A percentile compares a stretch with the other conserved stretches of the same genome.
These are phyloP conservation scores for Carterocephalus palaemon DNA, from an alignment of 2,888 invertebrate genomes.

Conservation along the genomic window DNA sequence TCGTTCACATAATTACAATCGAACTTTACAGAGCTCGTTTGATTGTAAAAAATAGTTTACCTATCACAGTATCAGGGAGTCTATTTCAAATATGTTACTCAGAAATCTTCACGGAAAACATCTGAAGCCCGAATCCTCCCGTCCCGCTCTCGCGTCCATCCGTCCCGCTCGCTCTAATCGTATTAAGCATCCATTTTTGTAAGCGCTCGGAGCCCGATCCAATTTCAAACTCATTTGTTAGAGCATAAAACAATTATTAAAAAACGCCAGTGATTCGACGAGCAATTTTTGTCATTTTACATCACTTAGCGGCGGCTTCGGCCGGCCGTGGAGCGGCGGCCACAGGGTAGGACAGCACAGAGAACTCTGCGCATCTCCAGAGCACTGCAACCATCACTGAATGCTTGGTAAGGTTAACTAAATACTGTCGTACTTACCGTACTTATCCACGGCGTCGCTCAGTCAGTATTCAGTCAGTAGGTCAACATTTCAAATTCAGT, in stretches of 20 bases:
- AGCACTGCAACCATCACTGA: no score
- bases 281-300: constrained; percentile 70
- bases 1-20: no score
- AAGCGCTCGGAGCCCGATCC: constrained; percentile 78
- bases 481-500: no score
- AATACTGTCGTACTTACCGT: no score
- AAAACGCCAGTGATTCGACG: constrained; percentile 73
- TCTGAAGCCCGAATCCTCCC: constrained; percentile 1
- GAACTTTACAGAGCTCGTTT: no score
- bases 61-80: no score
- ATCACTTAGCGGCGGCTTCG: constrained; percentile 49
- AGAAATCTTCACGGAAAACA: constrained; percentile 4
- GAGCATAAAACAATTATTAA: constrained; percentile 78
- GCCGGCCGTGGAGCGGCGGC: constrained; percentile 7
- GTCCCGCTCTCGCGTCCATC: constrained; percentile 39
- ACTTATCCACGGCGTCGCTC: no score
- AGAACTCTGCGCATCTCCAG: no score
- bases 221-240: constrained; percentile 85
- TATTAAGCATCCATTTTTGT: constrained; percentile 84
- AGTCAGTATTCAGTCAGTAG: no score
- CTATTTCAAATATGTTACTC: neutral
- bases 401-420: no score
- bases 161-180: constrained; percentile 78
- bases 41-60: no score
- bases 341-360: no score